Base-by-base conservation (phyloP, 2,113 vertebrate genomes). In the Phasianus colchicus region DNA sequence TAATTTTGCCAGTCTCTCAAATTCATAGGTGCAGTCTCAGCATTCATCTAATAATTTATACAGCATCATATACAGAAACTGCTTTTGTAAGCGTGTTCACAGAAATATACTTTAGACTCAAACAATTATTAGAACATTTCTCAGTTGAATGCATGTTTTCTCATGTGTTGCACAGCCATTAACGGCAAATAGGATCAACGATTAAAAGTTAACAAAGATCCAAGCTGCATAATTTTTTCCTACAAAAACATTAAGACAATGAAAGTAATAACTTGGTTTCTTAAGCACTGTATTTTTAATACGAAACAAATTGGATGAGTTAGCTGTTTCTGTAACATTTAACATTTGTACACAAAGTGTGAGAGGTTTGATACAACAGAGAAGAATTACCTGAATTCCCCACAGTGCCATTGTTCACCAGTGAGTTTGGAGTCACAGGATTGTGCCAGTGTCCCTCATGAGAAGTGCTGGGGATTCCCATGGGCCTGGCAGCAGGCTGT, bases 391-490 rank as follows among this genome's bases (percentile, higher is more conserved):
- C 99, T 97, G 99, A 98, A 96, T 99, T 99, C 67, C 98, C 98
- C 92, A 98, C 98, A 77, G 98, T 99, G 98, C 99, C 98, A 71
- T 99, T 99, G 93, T 98, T 99, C 98, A 99, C 98, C 96, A 99
- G 98, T 94, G 98, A 98, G 97, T 98, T 99, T 32, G 98, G 98
- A 96, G 98, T 98, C 97, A 99, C 96, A 36, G 98, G 98, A 95
- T 98, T 99, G 98, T 98, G 99, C 99, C 99, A 99, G 98, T 98
- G 99, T 97, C 98, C 98, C 73, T 99, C 99, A 86, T 98, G 98
- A 88, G 97, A 98, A 64, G 98, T 97, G 91, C 98, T 98, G 61
- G 97, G 98, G 61, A 98, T 94, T 91, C 98, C 98, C 96, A 98
- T 97, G 63, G 98, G 98, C 94, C 98, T 98, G 95, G 98, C 98